These are phyloP conservation scores for Diorhabda elongata DNA, from an alignment of 1,140 invertebrate species.

Conservation along the genomic window DNA sequence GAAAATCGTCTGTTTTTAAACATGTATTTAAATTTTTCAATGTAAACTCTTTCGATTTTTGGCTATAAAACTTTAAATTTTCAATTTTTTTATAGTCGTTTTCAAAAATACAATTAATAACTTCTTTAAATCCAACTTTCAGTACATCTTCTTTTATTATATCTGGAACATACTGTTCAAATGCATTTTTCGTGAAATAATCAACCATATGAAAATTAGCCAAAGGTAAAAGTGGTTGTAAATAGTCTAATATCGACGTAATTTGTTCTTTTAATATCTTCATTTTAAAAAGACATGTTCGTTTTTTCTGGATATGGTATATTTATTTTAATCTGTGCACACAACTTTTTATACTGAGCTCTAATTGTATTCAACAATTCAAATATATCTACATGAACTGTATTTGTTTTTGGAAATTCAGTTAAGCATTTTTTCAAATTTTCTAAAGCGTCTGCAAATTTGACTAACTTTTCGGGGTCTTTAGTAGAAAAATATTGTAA, in stretches of 20 bases:
- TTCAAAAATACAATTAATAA: conserved; percentile 48
- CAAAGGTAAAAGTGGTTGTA: conserved; percentile 58
- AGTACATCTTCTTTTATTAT: conserved; percentile 54
- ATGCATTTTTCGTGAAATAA: conserved; percentile 70
- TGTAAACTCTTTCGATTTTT: conserved; percentile 39
- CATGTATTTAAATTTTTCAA: conserved; percentile 47
- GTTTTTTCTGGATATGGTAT: conserved; percentile 51
- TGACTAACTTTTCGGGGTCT: conserved; percentile 51
- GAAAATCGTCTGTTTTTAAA: conserved; percentile 43
- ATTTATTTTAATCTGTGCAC: conserved; percentile 60
- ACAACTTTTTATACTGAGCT: conserved; percentile 63
- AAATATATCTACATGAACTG: conserved; percentile 60
- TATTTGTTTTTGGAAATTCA: conserved; percentile 63
- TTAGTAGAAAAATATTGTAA: conserved; percentile 32
- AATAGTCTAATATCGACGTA: conserved; percentile 53
- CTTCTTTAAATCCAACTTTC: conserved; percentile 42
- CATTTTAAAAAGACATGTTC: conserved; percentile 50
- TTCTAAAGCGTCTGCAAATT: conserved; percentile 47
- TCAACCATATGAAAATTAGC: conserved; percentile 77
- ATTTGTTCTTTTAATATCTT: conserved; percentile 47
- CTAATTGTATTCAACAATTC: conserved; percentile 59
- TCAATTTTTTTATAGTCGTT: conserved; percentile 26
- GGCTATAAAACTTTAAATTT: conserved; percentile 40
- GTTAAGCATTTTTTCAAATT: conserved; percentile 58
- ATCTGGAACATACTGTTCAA: conserved; percentile 56